Evolutionary conservation across 1,140 invertebrate species (phyloP).

Genomic region (Nymphalis io): DNA sequence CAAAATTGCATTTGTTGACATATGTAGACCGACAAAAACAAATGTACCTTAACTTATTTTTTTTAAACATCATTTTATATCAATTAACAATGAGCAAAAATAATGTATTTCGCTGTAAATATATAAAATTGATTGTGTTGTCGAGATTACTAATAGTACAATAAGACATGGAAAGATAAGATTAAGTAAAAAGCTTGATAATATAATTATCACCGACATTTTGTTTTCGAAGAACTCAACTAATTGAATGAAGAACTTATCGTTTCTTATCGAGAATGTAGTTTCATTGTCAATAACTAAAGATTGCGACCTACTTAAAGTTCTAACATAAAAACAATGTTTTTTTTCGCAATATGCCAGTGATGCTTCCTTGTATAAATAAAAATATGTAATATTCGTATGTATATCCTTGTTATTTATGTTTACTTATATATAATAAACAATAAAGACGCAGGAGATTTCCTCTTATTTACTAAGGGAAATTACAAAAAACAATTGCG

Average conservation of each 20-base stretch:
- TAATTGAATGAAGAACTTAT: conserved; percentile 23
- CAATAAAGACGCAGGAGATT: neutral
- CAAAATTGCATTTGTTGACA: conserved; percentile 20
- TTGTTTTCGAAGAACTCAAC: conserved; percentile 26
- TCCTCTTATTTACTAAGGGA: conserved; percentile 11
- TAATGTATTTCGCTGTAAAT: neutral
- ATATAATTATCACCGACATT: conserved; percentile 12
- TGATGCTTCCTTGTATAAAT: no score
- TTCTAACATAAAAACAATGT: neutral
- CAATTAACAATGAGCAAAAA: neutral
- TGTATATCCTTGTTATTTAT: neutral
- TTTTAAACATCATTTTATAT: neutral
- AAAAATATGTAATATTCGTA: no score
- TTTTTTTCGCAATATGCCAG: neutral
- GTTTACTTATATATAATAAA: neutral
- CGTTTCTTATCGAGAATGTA: conserved; percentile 1
- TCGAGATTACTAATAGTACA: conserved; percentile 24
- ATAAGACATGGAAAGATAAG: conserved; percentile 23
- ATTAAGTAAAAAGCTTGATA: conserved; percentile 17
- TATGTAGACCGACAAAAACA: conserved; percentile 12
- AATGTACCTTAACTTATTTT: neutral
- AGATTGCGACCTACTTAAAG: neutral
- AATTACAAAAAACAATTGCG: conserved; percentile 16
- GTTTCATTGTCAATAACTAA: conserved; percentile 1
- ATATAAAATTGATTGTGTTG: conserved; percentile 8